Conservation (phyloP, 1,140 invertebrate species). For the Chrysomallon squamiferum region DNA sequence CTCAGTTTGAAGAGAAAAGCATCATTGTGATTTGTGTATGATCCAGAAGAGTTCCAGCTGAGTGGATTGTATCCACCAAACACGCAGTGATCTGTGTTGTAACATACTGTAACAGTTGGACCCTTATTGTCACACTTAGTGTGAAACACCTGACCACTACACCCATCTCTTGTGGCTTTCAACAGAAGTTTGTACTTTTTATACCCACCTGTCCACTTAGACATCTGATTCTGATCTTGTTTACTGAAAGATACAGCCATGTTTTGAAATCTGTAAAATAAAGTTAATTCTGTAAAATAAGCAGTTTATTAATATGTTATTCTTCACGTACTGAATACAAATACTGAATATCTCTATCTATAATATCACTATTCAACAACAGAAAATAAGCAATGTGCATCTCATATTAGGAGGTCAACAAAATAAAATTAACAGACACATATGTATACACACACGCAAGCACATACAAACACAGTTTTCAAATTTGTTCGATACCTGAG, state of each 20-base stretch:
- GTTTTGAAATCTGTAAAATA: no score
- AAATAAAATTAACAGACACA: no score
- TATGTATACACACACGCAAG: no score
- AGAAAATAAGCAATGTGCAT: no score
- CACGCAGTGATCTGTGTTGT: constrained; percentile 18
- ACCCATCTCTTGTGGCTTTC: constrained; percentile 19
- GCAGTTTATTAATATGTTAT: no score
- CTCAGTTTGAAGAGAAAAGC: constrained; percentile 28
- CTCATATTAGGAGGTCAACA: no score
- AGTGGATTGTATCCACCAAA: constrained; percentile 29
- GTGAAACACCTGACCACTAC: constrained; percentile 19
- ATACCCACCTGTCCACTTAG: constrained; percentile 12
- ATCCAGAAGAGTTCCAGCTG: constrained; percentile 16
- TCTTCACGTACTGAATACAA: no score
- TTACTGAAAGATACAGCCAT: neutral
- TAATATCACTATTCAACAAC: no score
- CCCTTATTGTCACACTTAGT: constrained; percentile 23
- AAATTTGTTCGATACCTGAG: no score
- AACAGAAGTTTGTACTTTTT: constrained; percentile 25
- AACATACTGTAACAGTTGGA: constrained; percentile 28
- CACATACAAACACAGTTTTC: no score
- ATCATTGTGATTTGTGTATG: constrained; percentile 12
- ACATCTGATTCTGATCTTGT: constrained; percentile 4
- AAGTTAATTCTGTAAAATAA: no score
- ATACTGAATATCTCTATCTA: no score